phyloP scores from a whole-genome alignment of 2,113 vertebrate genomes.

The Pelecanus crispus region DNA sequence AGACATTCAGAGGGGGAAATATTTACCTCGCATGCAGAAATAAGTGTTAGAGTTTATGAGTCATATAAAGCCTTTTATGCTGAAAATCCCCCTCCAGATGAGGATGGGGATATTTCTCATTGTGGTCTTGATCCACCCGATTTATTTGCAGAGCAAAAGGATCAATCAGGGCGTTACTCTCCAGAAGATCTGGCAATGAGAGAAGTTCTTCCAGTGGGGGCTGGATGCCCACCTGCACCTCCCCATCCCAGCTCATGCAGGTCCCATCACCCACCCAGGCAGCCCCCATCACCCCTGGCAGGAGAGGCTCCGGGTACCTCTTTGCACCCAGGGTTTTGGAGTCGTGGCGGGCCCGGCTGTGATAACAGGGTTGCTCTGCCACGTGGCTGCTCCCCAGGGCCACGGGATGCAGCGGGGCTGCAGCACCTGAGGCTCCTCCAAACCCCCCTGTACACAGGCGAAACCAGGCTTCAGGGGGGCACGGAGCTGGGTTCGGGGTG shows the following conservation, averaged over 20 bases:
- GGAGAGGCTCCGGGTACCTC: accelerated
- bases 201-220: background rate
- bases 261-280: background rate
- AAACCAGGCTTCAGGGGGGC: background rate
- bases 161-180: background rate
- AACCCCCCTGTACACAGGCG: background rate
- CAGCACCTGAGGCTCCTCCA: background rate
- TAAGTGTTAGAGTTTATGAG: conserved; percentile 10
- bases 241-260: background rate
- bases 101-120: background rate
- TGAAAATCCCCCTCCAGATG: conserved; percentile 14
- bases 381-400: background rate
- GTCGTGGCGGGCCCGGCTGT: accelerated
- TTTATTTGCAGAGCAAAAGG: background rate
- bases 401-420: background rate
- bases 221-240: background rate
- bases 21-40: background rate
- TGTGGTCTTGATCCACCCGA: background rate
- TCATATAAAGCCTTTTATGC: conserved; percentile 14
- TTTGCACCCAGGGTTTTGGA: background rate
- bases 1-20: conserved; percentile 20
- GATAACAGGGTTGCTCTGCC: background rate
- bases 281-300: accelerated
- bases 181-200: background rate
- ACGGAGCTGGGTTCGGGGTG: accelerated